Conservation (phyloP, 2,888 invertebrate species). For the Cantharis rufa region DNA sequence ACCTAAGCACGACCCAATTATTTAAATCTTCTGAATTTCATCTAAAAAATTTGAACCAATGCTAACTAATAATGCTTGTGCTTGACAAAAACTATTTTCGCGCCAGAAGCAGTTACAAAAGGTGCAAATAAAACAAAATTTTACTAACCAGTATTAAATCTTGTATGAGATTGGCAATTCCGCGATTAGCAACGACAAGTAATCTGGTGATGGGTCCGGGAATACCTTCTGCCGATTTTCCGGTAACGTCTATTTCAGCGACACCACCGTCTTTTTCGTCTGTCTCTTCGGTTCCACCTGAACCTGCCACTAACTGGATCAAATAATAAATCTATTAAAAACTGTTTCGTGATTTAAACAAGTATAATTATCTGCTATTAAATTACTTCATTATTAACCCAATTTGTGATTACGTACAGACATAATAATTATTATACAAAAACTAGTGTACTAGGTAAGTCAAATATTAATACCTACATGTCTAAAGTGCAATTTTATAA, state of each 20-base stretch:
- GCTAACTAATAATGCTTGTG: not conserved
- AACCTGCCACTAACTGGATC: conserved; percentile 79
- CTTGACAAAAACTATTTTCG: not conserved
- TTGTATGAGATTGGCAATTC: conserved; percentile 84
- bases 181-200: conserved; percentile 85
- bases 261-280: conserved; percentile 63
- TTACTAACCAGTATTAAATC: conserved; percentile 80
- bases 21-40: conserved; percentile 1
- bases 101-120: not conserved
- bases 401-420: not conserved
- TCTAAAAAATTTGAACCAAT: not conserved
- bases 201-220: conserved; percentile 86
- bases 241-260: conserved; percentile 54
- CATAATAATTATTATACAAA: not conserved
- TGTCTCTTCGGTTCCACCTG: conserved; percentile 67
- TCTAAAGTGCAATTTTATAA: not conserved
- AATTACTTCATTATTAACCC: not conserved
- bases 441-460: not conserved
- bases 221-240: conserved; percentile 75
- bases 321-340: conserved; percentile 6
- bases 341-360: not conserved
- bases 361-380: not conserved
- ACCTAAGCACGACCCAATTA: not conserved
- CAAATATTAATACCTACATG: not conserved
- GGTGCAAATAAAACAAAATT: not conserved